Evolutionary conservation across 1,140 invertebrate genomes (phyloP).

Genomic region (Homalodisca vitripennis): DNA sequence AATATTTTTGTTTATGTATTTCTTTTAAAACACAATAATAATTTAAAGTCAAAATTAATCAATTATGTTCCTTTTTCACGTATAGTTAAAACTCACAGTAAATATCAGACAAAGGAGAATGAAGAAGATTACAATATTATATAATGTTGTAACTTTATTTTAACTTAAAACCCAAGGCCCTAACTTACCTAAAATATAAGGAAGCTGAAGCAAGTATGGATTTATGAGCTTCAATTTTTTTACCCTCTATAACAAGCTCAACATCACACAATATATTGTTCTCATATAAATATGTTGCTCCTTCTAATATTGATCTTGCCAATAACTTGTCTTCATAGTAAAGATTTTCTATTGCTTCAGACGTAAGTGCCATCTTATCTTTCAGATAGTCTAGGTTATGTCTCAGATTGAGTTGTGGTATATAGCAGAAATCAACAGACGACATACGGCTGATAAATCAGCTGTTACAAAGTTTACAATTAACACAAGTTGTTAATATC

Average conservation of each 20-base stretch:
- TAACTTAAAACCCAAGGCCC: not conserved
- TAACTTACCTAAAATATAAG: slow-evolving; percentile 20
- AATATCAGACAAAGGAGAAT: not conserved
- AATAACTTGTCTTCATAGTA: slow-evolving; percentile 18
- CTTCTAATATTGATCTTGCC: slow-evolving; percentile 9
- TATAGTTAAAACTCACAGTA: not conserved
- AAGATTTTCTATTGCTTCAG: slow-evolving; percentile 9
- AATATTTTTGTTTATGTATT: not conserved
- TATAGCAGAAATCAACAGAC: too few relatives aligned
- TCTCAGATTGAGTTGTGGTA: too few relatives aligned
- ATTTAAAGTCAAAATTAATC: not conserved
- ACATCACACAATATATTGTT: slow-evolving; percentile 27
- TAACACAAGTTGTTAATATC: too few relatives aligned
- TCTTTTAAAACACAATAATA: not conserved
- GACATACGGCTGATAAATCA: too few relatives aligned
- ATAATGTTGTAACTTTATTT: not conserved
- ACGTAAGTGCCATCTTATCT: too few relatives aligned
- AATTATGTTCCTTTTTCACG: not conserved
- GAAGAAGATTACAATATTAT: not conserved
- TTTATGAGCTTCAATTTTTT: slow-evolving; percentile 24
- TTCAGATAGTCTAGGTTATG: too few relatives aligned
- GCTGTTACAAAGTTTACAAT: too few relatives aligned
- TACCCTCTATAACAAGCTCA: slow-evolving; percentile 16
- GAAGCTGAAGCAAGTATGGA: slow-evolving; percentile 14
- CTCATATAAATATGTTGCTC: slow-evolving; percentile 9